Evolutionary conservation across 2,113 vertebrate genomes (phyloP), one percentile per base, ranked within the genome.

Genomic region (Formicarius rufipectus): DNA sequence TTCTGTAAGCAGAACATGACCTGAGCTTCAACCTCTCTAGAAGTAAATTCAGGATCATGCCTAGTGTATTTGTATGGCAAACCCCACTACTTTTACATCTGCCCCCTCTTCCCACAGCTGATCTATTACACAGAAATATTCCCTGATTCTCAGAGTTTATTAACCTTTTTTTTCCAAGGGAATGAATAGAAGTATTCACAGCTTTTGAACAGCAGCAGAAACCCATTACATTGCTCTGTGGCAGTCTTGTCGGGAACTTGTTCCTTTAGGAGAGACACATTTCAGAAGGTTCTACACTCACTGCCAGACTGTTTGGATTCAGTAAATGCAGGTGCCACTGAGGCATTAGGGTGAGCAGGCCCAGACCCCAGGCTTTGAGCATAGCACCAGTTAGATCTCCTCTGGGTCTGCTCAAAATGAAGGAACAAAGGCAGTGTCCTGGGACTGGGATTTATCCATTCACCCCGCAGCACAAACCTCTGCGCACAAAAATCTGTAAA

Each of bases 121-220:
- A 91, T 23, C 60, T 90, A 79, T 84, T 86, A 60, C 53, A 73
- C 37, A 76, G 76, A 84, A 90, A 75, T 92, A 87, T 64, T 93
- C 53, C 73, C 80, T 1, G 58, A 81, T 82, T 89, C 90, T 96
- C 93, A 68, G 73, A 72, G 88, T 95, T 92, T 95, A 90, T 95
- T 96, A 87, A 78, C 52, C 76, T 92, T 87, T 77, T 87, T 77
- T 80, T 94, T 87, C 52, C 86, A 75, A 88, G 83, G 44, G 88
- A 94, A 87, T 84, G 69, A 82, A 90, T 84, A 85, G 64, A 96
- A 73, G 67, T 90, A 75, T 66, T 90, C 83, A 84, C 58, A 94
- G 90, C 83, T 93, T 95, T 89, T 89, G 92, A 96, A 50, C 86
- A 90, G 86, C 74, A 27, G 37, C 66, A 89, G 83, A 95, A 96